Evolutionary conservation across 1,140 invertebrate species (phyloP).

Genomic region (Megalopta genalis): DNA sequence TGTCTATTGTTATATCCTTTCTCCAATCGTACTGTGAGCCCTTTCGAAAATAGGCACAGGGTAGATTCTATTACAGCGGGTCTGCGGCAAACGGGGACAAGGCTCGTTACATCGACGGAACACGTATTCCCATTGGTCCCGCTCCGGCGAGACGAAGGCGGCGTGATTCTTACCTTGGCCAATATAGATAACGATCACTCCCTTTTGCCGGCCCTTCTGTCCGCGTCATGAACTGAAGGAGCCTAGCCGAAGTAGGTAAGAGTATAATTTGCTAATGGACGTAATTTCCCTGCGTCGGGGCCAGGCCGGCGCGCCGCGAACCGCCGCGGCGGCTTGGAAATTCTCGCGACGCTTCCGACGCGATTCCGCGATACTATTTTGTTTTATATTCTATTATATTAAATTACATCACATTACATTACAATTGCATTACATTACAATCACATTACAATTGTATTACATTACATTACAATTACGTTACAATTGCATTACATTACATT

Average conservation of each 20-base stretch:
- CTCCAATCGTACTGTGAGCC: too few species aligned
- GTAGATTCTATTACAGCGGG: not conserved
- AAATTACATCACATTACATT: too few species aligned
- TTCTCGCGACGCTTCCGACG: slow-evolving; percentile 26
- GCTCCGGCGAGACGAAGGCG: not conserved
- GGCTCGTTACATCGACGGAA: not conserved
- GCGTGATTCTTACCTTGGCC: slow-evolving; percentile 38
- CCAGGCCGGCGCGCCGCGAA: not conserved
- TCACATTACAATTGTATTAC: too few species aligned
- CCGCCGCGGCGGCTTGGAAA: not conserved
- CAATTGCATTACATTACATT: too few species aligned
- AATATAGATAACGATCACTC: slow-evolving; percentile 50
- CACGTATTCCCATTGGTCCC: not conserved
- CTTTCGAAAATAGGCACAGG: too few species aligned
- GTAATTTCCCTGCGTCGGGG: slow-evolving; percentile 46
- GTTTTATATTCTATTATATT: too few species aligned
- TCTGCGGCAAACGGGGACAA: not conserved
- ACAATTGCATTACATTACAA: too few species aligned
- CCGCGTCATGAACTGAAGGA: not conserved
- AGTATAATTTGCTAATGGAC: slow-evolving; percentile 61
- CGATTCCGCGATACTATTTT: slow-evolving; percentile 46
- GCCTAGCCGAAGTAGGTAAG: slow-evolving; percentile 49
- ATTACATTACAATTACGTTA: too few species aligned
- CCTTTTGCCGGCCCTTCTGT: slow-evolving; percentile 12
- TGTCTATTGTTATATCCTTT: too few species aligned